Conservation (phyloP, 2,113 vertebrate genomes). For the Vulpes ferrilata region DNA sequence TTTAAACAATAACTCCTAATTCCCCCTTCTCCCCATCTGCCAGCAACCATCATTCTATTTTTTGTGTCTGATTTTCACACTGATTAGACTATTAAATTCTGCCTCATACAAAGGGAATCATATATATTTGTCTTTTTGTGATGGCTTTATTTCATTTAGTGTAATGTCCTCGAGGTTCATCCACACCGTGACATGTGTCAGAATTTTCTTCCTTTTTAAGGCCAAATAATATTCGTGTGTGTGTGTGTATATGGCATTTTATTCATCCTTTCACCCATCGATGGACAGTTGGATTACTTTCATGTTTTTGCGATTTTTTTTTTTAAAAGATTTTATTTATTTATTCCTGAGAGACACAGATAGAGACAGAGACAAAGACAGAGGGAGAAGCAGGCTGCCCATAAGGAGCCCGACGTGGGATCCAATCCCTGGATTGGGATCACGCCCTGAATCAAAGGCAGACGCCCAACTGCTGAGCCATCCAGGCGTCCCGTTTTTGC, state of each 20-base stretch:
- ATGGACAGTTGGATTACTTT: background rate
- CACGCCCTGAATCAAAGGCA: no score
- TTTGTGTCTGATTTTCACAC: background rate
- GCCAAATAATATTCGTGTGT: background rate
- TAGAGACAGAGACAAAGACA: no score
- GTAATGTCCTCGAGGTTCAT: background rate
- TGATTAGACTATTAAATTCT: background rate
- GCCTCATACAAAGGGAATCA: background rate
- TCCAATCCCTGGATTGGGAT: no score
- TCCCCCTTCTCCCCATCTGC: background rate
- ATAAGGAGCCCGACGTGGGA: no score
- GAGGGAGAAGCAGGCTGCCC: no score
- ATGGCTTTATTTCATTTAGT: background rate
- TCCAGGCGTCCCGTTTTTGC: background rate
- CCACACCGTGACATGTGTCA: background rate
- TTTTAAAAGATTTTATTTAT: no score
- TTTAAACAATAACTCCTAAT: background rate
- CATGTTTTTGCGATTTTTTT: background rate
- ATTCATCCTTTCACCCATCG: background rate
- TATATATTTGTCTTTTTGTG: background rate
- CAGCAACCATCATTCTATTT: background rate
- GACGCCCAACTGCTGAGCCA: no score
- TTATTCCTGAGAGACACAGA: no score
- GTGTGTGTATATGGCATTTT: background rate
- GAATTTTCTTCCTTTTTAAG: background rate